Evolutionary conservation across 2,113 vertebrate species (phyloP).

Genomic region (Rhynchomys soricoides): DNA sequence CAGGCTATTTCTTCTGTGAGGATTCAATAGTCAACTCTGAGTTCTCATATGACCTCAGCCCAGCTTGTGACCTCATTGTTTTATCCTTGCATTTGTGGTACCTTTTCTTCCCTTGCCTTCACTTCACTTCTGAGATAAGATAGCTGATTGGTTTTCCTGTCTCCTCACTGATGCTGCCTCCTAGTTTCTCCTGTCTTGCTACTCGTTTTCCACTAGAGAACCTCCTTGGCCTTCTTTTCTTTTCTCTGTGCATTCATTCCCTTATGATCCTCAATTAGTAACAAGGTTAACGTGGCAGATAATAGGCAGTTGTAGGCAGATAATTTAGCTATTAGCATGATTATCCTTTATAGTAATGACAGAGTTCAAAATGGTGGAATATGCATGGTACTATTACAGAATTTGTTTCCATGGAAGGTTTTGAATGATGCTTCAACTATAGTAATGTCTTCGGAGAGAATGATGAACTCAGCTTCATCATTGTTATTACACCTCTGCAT

Average conservation of each 20-base stretch:
- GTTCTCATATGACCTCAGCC: not conserved
- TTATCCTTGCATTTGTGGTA: not conserved
- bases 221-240: not conserved
- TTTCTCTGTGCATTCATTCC: not conserved
- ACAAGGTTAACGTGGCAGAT: not conserved
- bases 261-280: not conserved
- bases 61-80: not conserved
- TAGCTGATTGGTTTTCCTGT: not conserved
- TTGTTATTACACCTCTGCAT: not conserved
- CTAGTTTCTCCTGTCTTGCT: not conserved
- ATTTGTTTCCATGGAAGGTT: constrained; percentile 16
- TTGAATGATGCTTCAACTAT: not conserved
- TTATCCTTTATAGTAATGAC: constrained; percentile 26
- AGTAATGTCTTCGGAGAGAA: not conserved
- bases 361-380: constrained; percentile 11
- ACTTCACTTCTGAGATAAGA: not conserved
- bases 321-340: not conserved
- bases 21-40: not conserved
- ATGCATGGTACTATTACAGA: not conserved
- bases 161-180: not conserved
- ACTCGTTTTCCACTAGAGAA: not conserved
- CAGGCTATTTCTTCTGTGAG: not conserved
- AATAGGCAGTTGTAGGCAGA: not conserved
- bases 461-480: not conserved
- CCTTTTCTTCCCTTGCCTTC: not conserved